Conservation (phyloP, 1,140 invertebrate genomes). For the Drosophila tristis region DNA sequence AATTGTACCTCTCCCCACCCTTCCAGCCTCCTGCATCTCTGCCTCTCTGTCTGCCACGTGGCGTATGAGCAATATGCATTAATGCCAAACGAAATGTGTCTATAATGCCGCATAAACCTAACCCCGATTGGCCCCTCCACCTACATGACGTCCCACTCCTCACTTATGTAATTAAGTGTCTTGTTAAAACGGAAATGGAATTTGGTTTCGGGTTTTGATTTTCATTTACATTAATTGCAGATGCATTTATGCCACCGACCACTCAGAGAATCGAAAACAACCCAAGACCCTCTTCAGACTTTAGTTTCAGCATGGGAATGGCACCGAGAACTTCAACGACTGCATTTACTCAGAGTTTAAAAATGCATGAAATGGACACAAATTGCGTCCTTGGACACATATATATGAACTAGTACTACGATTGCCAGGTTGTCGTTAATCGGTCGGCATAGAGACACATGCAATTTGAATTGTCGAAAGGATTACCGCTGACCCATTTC, state of each 20-base stretch:
- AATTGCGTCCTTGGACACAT: not conserved
- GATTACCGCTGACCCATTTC: slow-evolving; percentile 18
- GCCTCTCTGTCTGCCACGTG: slow-evolving; percentile 20
- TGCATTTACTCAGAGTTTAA: slow-evolving; percentile 20
- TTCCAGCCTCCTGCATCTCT: not conserved
- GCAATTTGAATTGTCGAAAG: slow-evolving; percentile 40
- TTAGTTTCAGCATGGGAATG: not conserved
- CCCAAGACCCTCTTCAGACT: not conserved
- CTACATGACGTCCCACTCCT: slow-evolving; percentile 43
- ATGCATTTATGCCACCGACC: slow-evolving; percentile 59
- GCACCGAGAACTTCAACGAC: not conserved
- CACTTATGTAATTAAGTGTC: slow-evolving; percentile 76
- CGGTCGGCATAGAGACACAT: slow-evolving; percentile 48
- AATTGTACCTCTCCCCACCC: too few relatives aligned
- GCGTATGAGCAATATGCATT: slow-evolving; percentile 70
- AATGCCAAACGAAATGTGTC: slow-evolving; percentile 56
- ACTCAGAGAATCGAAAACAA: slow-evolving; percentile 32
- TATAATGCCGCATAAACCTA: slow-evolving; percentile 37
- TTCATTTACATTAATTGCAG: slow-evolving; percentile 80
- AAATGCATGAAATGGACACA: slow-evolving; percentile 56
- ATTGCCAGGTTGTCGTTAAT: slow-evolving; percentile 44
- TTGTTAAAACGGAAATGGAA: slow-evolving; percentile 76
- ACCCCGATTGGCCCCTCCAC: not conserved
- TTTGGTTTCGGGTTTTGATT: slow-evolving; percentile 76
- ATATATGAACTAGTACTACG: slow-evolving; percentile 3